phyloP scores from a whole-genome alignment of 2,113 vertebrate genomes.

The Cromileptes altivelis region DNA sequence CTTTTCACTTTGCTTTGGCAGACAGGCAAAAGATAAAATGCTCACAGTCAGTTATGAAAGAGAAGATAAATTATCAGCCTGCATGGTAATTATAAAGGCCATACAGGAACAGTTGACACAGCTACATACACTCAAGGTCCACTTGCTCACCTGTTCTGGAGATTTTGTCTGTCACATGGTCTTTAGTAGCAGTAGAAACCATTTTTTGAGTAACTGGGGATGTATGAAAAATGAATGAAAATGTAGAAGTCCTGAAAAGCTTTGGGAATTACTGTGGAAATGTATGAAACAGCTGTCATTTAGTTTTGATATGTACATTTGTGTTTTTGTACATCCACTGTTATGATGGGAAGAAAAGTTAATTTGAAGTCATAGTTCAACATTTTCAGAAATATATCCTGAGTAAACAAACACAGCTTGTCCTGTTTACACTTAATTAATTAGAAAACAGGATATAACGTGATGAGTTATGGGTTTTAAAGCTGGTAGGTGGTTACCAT shows the following conservation, averaged over 20 bases:
- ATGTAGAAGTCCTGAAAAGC: background rate
- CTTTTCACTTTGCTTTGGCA: conserved; percentile 14
- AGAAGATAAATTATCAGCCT: background rate
- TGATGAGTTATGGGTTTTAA: too few species aligned
- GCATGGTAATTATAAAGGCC: background rate
- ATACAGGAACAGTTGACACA: background rate
- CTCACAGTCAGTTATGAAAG: background rate
- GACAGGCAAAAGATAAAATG: background rate
- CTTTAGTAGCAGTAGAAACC: background rate
- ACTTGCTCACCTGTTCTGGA: background rate
- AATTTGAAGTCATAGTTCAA: too few species aligned
- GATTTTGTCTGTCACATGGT: background rate
- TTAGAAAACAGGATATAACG: too few species aligned
- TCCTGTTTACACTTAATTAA: too few species aligned
- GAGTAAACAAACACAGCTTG: too few species aligned
- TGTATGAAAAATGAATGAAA: too few species aligned
- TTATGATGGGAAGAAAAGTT: too few species aligned
- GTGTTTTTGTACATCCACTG: background rate
- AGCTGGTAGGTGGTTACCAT: too few species aligned
- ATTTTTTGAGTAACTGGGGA: background rate
- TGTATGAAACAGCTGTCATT: background rate
- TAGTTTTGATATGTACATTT: background rate
- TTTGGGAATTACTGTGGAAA: background rate
- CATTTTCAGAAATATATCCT: background rate
- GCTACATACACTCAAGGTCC: background rate